A percentile compares a stretch with the other conserved stretches of the same genome.
These are phyloP conservation scores for Amazonetta brasiliensis DNA, from an alignment of 2,797 vertebrate genomes.

Conservation along the genomic window DNA sequence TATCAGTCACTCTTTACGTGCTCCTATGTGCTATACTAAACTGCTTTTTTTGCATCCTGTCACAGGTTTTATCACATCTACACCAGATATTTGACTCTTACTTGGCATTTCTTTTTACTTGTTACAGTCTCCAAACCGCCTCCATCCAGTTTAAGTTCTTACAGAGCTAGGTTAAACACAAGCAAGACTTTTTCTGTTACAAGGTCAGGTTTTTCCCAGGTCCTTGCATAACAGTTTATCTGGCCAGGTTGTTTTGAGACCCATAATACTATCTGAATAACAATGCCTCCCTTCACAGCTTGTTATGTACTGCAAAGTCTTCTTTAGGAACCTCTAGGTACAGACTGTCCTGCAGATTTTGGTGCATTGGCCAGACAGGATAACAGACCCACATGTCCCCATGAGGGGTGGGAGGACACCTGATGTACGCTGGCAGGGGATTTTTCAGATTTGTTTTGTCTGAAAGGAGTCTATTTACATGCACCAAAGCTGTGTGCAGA, in stretches of 20 bases:
- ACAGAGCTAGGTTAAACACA: neutral
- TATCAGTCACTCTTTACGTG: neutral
- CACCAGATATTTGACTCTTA: neutral
- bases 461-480: neutral
- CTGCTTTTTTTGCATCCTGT: neutral
- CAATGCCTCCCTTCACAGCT: neutral
- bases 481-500: neutral
- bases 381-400: neutral
- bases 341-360: neutral
- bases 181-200: neutral
- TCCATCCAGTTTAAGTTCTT: neutral
- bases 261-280: neutral
- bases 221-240: neutral
- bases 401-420: neutral
- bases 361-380: neutral
- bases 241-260: constrained; percentile 17
- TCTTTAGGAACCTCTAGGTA: neutral
- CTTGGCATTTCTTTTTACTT: neutral
- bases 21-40: neutral
- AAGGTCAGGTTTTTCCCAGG: constrained; percentile 54
- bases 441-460: neutral
- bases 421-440: neutral
- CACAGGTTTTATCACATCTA: neutral
- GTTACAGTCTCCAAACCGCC: neutral
- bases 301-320: neutral